Evolutionary conservation across 2,113 vertebrate genomes (phyloP).

Genomic region (Psammodynastes pulverulentus): DNA sequence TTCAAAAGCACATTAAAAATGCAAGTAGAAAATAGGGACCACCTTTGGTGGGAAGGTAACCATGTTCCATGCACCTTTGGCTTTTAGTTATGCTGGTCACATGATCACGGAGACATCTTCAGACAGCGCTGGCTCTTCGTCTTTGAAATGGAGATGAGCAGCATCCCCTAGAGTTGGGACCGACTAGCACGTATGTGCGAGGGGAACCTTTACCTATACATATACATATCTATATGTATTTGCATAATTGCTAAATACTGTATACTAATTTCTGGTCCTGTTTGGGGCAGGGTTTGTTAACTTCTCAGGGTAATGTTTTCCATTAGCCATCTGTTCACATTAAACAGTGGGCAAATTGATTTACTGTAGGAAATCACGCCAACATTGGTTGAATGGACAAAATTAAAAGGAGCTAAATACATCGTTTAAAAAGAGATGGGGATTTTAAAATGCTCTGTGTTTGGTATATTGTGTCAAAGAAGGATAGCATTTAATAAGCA

Average conservation of each 20-base stretch:
- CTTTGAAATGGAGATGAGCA: no score
- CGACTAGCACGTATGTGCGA: no score
- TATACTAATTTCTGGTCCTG: background rate
- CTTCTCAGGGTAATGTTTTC: background rate
- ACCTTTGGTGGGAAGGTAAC: no score
- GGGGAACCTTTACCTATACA: no score
- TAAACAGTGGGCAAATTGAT: background rate
- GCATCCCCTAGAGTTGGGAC: no score
- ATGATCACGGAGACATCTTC: no score
- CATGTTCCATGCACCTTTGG: no score
- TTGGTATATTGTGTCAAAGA: background rate
- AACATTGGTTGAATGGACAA: background rate
- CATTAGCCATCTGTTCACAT: background rate
- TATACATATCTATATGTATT: background rate
- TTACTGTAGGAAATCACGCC: background rate
- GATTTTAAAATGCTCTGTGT: background rate
- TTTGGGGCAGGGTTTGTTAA: background rate
- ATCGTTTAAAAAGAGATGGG: background rate
- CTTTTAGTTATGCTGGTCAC: no score
- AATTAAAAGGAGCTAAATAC: conserved; percentile 10
- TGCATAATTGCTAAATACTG: background rate
- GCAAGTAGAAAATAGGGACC: no score
- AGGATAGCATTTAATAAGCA: background rate
- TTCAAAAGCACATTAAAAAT: no score
- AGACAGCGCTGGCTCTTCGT: no score